Percentiles rank a stretch among this genome's conserved stretches.
These are phyloP conservation scores for Tipula lateralis DNA, from an alignment of 2,888 invertebrate genomes.

Conservation along the genomic window DNA sequence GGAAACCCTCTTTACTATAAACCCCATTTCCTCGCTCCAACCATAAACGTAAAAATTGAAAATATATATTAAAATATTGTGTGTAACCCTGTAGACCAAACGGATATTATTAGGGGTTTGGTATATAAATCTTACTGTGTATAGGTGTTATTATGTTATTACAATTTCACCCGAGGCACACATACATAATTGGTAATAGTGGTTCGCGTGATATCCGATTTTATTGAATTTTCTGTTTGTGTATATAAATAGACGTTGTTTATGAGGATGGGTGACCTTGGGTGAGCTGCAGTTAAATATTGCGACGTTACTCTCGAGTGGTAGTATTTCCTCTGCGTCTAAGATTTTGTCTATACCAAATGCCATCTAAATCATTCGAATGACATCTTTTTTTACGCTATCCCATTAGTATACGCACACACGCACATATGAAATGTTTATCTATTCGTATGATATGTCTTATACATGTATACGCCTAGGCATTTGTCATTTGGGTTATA, in stretches of 20 bases:
- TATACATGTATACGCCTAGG: not conserved
- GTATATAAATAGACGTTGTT: not conserved
- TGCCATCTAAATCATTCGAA: not conserved
- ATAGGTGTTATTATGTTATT: not conserved
- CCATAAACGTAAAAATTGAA: not conserved
- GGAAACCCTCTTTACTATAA: not conserved
- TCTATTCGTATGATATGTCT: not conserved
- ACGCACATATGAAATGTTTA: not conserved
- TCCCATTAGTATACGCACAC: not conserved
- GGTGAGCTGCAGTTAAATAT: not conserved
- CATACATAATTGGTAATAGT: not conserved
- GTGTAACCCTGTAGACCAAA: not conserved
- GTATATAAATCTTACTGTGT: not conserved
- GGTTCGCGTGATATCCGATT: not conserved
- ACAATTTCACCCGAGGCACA: not conserved
- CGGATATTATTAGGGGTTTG: not conserved
- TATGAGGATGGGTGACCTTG: too few species aligned
- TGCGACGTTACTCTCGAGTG: not conserved
- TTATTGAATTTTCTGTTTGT: not conserved
- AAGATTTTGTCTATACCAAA: not conserved
- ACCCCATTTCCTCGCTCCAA: not conserved
- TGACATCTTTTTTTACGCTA: not conserved
- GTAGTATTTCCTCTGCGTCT: not conserved
- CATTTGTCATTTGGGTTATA: constrained; percentile 1
- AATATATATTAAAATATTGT: not conserved